Evolutionary conservation across 2,113 vertebrate species (phyloP).

Genomic region (Mastomys natalensis): DNA sequence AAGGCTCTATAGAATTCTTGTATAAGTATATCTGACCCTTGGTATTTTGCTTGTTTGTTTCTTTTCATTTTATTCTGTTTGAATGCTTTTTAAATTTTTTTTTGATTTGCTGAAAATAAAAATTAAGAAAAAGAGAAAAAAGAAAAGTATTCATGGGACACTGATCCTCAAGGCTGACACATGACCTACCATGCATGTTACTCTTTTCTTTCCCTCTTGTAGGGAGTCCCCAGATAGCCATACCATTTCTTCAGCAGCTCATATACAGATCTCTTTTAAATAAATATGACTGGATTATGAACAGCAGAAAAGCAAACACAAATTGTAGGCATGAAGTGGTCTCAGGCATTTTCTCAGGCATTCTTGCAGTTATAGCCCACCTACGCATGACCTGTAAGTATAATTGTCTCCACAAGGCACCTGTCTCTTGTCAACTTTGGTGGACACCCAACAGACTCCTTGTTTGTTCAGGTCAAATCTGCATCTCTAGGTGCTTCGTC

Average conservation of each 20-base stretch:
- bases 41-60: no score
- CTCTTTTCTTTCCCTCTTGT: neutral
- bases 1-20: no score
- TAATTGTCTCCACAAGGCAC: neutral
- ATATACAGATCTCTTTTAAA: neutral
- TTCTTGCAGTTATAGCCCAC: neutral
- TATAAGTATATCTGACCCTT: no score
- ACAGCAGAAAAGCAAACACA: neutral
- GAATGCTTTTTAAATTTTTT: no score
- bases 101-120: no score
- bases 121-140: no score
- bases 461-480: neutral
- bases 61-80: no score
- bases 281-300: neutral
- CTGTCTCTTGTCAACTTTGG: neutral
- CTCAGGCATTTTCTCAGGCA: neutral
- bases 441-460: neutral
- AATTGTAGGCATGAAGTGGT: neutral
- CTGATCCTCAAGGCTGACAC: neutral
- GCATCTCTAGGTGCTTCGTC: neutral
- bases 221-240: neutral
- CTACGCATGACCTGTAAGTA: neutral
- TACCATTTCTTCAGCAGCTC: neutral
- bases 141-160: neutral
- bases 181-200: neutral